phyloP scores from a whole-genome alignment of 35 echinoderm and acorn worm species.

The Amphiura filiformis region DNA sequence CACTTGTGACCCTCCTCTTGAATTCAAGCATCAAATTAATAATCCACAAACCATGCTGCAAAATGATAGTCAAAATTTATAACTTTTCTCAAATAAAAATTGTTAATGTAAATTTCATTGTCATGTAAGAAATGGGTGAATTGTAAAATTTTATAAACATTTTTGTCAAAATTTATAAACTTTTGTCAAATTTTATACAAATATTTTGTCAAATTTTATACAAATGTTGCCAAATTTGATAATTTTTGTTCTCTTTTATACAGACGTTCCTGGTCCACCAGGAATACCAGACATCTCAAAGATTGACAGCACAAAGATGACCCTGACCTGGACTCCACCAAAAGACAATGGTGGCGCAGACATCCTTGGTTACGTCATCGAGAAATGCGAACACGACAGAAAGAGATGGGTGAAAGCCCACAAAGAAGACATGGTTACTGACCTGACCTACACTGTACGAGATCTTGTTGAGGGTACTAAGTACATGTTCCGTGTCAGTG shows the following conservation, averaged over 20 bases:
- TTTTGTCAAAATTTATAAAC: no score
- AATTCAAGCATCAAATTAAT: no score
- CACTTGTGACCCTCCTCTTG: no score
- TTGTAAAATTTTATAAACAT: no score
- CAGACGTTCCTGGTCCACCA: slow-evolving; percentile 92
- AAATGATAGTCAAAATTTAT: no score
- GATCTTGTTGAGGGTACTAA: slow-evolving; percentile 76
- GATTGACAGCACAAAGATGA: slow-evolving; percentile 80
- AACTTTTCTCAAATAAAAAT: no score
- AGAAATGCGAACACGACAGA: slow-evolving; percentile 74
- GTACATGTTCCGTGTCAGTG: slow-evolving; percentile 89
- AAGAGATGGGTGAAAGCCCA: slow-evolving; percentile 91
- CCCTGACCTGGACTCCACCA: slow-evolving; percentile 84
- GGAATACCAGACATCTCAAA: slow-evolving; percentile 84
- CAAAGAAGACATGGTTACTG: slow-evolving; percentile 79
- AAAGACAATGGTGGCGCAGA: slow-evolving; percentile 78
- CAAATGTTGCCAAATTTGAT: no score
- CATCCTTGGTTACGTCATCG: slow-evolving; percentile 86
- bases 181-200: no score
- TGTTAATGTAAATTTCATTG: no score
- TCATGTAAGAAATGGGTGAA: no score
- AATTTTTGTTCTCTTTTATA: not conserved
- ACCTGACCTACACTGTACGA: slow-evolving; percentile 52
- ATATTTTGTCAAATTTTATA: no score
- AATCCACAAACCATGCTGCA: no score